A percentile compares a stretch with the other conserved stretches of the same genome.
phyloP scores from a whole-genome alignment of 2,797 vertebrate genomes.

The Hemitrygon akajei region DNA sequence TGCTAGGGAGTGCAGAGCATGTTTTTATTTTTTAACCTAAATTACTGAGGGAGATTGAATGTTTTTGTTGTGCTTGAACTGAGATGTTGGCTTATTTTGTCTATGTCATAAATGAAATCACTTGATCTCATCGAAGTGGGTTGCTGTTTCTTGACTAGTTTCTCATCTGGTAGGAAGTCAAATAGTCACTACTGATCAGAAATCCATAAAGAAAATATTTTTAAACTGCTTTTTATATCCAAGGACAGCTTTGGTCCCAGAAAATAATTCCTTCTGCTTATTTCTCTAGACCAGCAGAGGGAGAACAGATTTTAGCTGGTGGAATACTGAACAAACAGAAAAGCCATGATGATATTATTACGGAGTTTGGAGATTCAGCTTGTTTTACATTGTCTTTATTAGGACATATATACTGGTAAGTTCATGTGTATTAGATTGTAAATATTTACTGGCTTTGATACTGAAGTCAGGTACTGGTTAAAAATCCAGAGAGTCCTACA shows the following conservation, averaged over 20 bases:
- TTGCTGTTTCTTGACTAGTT: not conserved
- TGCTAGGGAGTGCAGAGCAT: no score
- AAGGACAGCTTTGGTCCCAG: no score
- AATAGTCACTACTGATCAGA: not conserved
- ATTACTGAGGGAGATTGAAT: not conserved
- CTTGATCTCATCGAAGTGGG: not conserved
- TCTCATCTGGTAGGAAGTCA: not conserved
- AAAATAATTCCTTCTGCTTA: not conserved
- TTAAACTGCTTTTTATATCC: constrained; percentile 40
- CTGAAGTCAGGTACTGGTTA: not conserved
- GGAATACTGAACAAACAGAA: constrained; percentile 95
- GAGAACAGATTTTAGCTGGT: constrained; percentile 91
- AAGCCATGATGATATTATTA: constrained; percentile 92
- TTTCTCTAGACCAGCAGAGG: constrained; percentile 78
- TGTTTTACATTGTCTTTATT: constrained; percentile 90
- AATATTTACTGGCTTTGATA: not conserved
- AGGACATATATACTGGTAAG: constrained; percentile 95
- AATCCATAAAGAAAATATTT: not conserved
- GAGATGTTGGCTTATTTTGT: not conserved
- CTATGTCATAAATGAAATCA: not conserved
- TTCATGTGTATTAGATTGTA: constrained; percentile 39
- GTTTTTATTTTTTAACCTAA: not conserved
- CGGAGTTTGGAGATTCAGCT: constrained; percentile 92
- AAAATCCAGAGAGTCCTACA: not conserved
- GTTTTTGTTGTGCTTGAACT: not conserved